Evolutionary conservation across 2,113 vertebrate genomes (phyloP), one percentile per base, ranked within the genome.

Genomic region (Barnardius zonarius): DNA sequence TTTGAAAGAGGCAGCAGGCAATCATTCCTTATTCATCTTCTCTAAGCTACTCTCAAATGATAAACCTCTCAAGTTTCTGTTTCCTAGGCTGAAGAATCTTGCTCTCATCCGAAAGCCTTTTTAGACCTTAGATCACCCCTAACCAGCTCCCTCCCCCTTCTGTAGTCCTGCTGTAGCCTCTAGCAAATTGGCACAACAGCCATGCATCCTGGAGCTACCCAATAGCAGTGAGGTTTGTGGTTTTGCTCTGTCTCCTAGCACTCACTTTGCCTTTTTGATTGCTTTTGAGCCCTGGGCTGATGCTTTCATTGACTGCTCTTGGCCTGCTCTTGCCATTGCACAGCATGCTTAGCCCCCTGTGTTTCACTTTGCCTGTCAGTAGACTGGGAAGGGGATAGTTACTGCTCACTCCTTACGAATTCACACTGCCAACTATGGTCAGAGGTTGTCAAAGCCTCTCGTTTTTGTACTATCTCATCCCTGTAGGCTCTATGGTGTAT

Each of bases 291-390:
- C 59, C 70, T 64, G 79, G 55, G 62, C 22, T 35, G 25, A 11
- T 49, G 70, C 57, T 85, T 79, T 79, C 39, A 18, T 27, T 72
- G 57, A 49, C 24, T 8, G 1, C 43, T 84, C 46, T 43, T 55
- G 82, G 55, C 43, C 85, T 61, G 70, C 48, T 75, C 22, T 51
- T 39, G 51, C 41, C 19, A 1, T 62, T 5, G 1, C 57, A 12
- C 44, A 25, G 49, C 28, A 19, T 33, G 7, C 35, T 33, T n/a
- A 43, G 55, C 5, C 17, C 14, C 12, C 0, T 2, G 0, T 67
- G 82, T 24, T 35, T 83, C 3, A 3, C 76, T 68, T 90, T 85
- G 43, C 44, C 57, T 1, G 0, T 28, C 25, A 11, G 69, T 4
- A 54, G 54, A 9, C 15, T 2, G 17, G 24, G 25, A 39, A 79